Percentiles rank a stretch among this genome's conserved stretches.
phyloP scores from a whole-genome alignment of 2,888 invertebrate genomes.

The Acleris literana region DNA sequence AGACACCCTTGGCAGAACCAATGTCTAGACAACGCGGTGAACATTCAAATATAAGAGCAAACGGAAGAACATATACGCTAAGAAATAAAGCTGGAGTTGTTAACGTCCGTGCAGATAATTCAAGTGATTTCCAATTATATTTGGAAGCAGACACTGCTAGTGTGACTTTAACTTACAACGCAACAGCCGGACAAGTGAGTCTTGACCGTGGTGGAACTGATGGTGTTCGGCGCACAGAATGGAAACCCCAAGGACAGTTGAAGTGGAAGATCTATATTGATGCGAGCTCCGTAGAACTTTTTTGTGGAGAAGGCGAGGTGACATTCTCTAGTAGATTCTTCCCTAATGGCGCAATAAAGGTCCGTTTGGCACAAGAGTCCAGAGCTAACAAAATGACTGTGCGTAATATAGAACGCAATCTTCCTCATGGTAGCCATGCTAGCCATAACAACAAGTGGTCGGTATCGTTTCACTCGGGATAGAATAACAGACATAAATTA shows the following conservation, averaged over 20 bases:
- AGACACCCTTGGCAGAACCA: constrained; percentile 58
- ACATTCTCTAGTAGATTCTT: constrained; percentile 46
- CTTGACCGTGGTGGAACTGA: constrained; percentile 66
- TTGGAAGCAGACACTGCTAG: constrained; percentile 50
- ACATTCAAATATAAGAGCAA: constrained; percentile 44
- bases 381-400: constrained; percentile 11
- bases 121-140: constrained; percentile 48
- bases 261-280: constrained; percentile 50
- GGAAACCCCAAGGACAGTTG: constrained; percentile 53
- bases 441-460: constrained; percentile 11
- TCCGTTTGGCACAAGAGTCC: constrained; percentile 28
- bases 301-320: constrained; percentile 45
- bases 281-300: constrained; percentile 45
- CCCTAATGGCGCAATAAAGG: constrained; percentile 38
- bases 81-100: constrained; percentile 62
- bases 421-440: constrained; percentile 12
- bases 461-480: constrained; percentile 1
- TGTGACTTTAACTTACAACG: constrained; percentile 57
- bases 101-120: constrained; percentile 44
- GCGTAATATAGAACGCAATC: constrained; percentile 14
- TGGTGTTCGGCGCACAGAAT: constrained; percentile 59
- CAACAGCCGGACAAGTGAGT: constrained; percentile 47
- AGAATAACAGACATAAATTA: not conserved
- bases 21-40: constrained; percentile 44
- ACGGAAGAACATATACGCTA: constrained; percentile 42